Evolutionary conservation across 2,888 invertebrate genomes (phyloP).

Genomic region (Netelia fuscicornis): DNA sequence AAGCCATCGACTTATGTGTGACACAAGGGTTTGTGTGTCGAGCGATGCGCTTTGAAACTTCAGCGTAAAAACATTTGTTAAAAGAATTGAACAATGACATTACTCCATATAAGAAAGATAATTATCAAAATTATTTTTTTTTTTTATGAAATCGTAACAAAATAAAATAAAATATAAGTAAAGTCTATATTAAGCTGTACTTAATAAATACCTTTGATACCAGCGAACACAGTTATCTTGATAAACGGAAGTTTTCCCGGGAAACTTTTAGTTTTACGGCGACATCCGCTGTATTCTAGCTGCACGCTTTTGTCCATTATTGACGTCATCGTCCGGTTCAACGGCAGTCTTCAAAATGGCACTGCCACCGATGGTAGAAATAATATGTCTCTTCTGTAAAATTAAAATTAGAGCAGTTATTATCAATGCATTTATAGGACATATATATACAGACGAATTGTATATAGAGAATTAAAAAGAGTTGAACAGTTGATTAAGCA

Average conservation of each 20-base stretch:
- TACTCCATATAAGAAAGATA: no score
- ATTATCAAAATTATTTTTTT: background rate
- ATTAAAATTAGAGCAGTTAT: background rate
- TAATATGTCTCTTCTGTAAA: slow-evolving; percentile 20
- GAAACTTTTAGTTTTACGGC: slow-evolving; percentile 13
- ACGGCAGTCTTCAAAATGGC: background rate
- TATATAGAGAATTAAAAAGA: background rate
- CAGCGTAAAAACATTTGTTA: slow-evolving; percentile 5
- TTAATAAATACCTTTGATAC: slow-evolving; percentile 9
- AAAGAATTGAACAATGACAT: background rate
- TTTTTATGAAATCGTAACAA: background rate
- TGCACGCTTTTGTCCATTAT: slow-evolving; percentile 1
- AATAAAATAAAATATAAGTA: background rate
- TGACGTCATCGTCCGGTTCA: slow-evolving; percentile 3
- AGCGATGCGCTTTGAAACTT: background rate
- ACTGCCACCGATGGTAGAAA: background rate
- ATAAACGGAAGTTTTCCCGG: slow-evolving; percentile 4
- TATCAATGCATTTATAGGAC: background rate
- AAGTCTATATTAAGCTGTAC: background rate
- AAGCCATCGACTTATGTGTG: slow-evolving; percentile 24
- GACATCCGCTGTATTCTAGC: slow-evolving; percentile 16
- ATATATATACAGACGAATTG: background rate
- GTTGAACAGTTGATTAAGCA: no score
- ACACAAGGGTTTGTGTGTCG: background rate
- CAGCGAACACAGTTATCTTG: background rate